Base-by-base conservation (phyloP, 2,888 invertebrate species). In the Nemotelus pantherinus region DNA sequence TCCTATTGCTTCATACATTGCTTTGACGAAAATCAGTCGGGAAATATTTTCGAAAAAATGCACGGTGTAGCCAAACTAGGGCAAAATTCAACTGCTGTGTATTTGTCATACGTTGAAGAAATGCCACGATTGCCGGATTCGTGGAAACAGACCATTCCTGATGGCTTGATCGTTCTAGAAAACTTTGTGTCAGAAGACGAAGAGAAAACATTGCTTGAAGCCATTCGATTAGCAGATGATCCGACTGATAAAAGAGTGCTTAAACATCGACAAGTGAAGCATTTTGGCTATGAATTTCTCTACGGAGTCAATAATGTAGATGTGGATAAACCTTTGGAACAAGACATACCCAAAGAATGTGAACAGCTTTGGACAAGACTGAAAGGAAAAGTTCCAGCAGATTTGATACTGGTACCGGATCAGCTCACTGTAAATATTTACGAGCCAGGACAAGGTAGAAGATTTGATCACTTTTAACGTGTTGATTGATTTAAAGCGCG, bases 261-360 rank as follows among this genome's bases (percentile, higher is more conserved):
- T 81, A 97, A 96, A 85, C 93, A 97, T 84, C 89, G 98, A 55
- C 90, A 90, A 87, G 98, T 97, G 0, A 93, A 91, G 84, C 98
- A 98, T 88, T 98, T 91, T 88, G 98, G 98, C 0, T 98, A 92
- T 86, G 95, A 96, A 85, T 98, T 98, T 86, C 88, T 92, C 80
- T 98, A 98, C 86, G 93, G 92, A 68, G 92, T 89, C 44, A 98
- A 98, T 87, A 93, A 94, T 87, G 94, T 97, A 0, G 93, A 97
- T 85, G 88, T 91, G 76, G 86, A 89, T 76, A 86, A 89, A 72
- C 95, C 95, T 0, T 87, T 95, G 48, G 81, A 87, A 0, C 89
- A 92, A 64, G 87, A 87, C 58, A 93, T 98, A 82, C 98, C 98
- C 0, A 80, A 84, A 3, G 89, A 90, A 81, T 95, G 94, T 86